Conservation (phyloP, 2,797 vertebrate genomes). For the Neosilurus hyrtlii region DNA sequence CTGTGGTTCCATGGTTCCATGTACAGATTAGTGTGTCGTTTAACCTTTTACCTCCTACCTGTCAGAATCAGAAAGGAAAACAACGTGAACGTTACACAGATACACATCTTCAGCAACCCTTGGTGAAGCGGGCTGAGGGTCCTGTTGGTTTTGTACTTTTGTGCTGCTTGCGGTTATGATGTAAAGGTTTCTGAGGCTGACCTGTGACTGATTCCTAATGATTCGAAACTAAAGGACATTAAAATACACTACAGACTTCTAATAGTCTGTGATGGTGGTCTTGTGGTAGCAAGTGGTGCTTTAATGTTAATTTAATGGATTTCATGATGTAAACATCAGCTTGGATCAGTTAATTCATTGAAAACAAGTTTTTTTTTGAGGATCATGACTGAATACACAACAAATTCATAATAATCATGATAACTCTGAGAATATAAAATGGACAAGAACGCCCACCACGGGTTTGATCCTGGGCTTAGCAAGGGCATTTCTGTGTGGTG, state of each 20-base stretch:
- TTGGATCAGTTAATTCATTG: neutral
- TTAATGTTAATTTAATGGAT: constrained; percentile 11
- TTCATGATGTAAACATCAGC: constrained; percentile 5
- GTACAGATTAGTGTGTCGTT: constrained; percentile 6
- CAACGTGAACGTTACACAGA: neutral
- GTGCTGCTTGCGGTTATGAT: neutral
- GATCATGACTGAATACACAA: neutral
- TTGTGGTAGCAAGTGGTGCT: neutral
- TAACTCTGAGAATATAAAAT: neutral
- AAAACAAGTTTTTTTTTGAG: neutral
- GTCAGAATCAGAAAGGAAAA: constrained; percentile 9
- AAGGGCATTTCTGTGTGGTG: neutral
- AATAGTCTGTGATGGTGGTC: constrained; percentile 11
- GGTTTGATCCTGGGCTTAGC: no score
- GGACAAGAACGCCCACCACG: no score
- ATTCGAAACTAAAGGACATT: neutral
- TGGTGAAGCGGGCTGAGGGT: neutral
- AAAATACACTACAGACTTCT: neutral
- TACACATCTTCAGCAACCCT: neutral
- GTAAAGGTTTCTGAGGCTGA: neutral
- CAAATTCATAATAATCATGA: neutral
- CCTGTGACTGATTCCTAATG: neutral
- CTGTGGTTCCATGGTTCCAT: constrained; percentile 13
- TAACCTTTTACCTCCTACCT: constrained; percentile 22
- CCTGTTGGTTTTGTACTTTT: neutral